phyloP scores from a whole-genome alignment of 2,113 vertebrate genomes.

The Melanocharis versteri region DNA sequence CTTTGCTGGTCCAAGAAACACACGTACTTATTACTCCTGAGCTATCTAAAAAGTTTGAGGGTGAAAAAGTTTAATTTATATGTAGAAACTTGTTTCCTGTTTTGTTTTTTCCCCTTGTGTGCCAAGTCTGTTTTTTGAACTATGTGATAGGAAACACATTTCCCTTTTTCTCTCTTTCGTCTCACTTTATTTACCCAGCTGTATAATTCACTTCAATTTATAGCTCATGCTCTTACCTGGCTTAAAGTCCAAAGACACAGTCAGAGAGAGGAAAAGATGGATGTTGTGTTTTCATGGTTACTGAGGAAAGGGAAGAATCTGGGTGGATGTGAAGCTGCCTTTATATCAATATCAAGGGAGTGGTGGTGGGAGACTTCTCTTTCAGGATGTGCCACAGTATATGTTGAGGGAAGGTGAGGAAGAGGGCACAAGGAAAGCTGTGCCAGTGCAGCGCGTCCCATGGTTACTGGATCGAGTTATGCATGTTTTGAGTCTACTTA shows the following conservation, averaged over 20 bases:
- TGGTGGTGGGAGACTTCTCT: conserved; percentile 14
- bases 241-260: conserved; percentile 63
- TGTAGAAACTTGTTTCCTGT: conserved; percentile 76
- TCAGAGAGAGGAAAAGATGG: conserved; percentile 42
- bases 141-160: conserved; percentile 75
- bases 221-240: conserved; percentile 69
- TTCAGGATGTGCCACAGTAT: conserved; percentile 19
- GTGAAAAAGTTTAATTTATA: conserved; percentile 84
- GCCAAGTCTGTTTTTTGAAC: conserved; percentile 73
- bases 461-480: neutral
- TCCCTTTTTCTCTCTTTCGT: conserved; percentile 1
- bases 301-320: conserved; percentile 65
- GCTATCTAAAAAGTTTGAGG: conserved; percentile 76
- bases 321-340: conserved; percentile 33
- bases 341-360: conserved; percentile 55
- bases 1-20: conserved; percentile 82
- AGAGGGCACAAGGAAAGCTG: neutral
- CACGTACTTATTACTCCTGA: conserved; percentile 81
- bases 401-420: conserved; percentile 23
- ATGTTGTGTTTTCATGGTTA: conserved; percentile 64
- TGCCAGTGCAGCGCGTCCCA: neutral
- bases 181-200: conserved; percentile 76
- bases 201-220: conserved; percentile 72
- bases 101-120: conserved; percentile 65
- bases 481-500: neutral